Conservation (phyloP, 2,113 vertebrate species). For the Manacus vitellinus region DNA sequence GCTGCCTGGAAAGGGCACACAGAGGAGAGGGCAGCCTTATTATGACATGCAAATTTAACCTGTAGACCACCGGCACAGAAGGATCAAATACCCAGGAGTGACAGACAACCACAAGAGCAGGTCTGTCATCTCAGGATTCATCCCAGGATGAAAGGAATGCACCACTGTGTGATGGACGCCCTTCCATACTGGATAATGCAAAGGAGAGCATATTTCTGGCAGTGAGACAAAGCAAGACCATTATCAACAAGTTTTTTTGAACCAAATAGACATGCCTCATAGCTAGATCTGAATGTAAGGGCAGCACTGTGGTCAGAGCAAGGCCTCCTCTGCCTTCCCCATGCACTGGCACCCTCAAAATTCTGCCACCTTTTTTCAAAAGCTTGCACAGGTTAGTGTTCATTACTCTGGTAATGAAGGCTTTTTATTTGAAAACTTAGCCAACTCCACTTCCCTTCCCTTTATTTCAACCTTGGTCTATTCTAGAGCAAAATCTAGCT, state of each 20-base stretch:
- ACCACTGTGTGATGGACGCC: accelerated
- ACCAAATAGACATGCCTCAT: background rate
- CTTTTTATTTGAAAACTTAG: background rate
- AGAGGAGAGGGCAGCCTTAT: background rate
- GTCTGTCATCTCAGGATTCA: background rate
- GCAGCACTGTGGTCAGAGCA: background rate
- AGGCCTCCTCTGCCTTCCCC: background rate
- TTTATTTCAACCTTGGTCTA: background rate
- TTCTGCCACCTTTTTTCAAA: background rate
- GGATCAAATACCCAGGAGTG: background rate
- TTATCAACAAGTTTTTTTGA: background rate
- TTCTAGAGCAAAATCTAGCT: background rate
- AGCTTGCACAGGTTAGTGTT: background rate
- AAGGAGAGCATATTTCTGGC: background rate
- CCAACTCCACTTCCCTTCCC: background rate
- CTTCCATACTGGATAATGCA: background rate
- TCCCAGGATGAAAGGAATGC: accelerated
- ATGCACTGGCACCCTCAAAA: background rate
- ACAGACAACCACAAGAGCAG: background rate
- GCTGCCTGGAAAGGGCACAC: background rate
- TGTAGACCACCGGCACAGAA: background rate
- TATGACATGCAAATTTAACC: background rate
- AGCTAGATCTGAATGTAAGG: background rate
- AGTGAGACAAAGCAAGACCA: background rate
- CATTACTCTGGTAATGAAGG: background rate